These are phyloP conservation scores for Sparidentex hasta DNA, from an alignment of 2,797 vertebrate species.

Conservation along the genomic window DNA sequence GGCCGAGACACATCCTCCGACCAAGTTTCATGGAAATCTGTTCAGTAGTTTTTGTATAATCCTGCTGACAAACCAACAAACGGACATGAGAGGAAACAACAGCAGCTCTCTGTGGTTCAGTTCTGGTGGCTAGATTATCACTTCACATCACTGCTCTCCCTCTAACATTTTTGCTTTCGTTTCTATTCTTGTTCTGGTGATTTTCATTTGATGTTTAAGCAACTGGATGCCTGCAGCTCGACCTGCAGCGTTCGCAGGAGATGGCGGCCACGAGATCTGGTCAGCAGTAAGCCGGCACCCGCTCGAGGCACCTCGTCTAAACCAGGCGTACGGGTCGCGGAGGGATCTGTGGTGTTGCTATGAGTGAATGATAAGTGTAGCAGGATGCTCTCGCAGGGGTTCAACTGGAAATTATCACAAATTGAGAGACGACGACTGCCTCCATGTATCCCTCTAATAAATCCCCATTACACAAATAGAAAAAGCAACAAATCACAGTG, in stretches of 20 bases:
- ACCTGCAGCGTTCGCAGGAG: neutral
- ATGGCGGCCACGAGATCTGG: neutral
- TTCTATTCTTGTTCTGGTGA: no score
- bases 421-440: neutral
- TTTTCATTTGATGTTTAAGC: no score
- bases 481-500: constrained; percentile 29
- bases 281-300: neutral
- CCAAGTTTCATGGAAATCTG: no score
- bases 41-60: no score
- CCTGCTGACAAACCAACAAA: no score
- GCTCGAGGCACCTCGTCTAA: neutral
- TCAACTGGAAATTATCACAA: constrained; percentile 12
- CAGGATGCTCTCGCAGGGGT: neutral
- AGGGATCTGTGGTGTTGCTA: neutral
- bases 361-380: neutral
- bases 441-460: constrained; percentile 19
- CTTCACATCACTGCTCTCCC: no score
- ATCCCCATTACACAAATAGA: neutral
- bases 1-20: no score
- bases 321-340: neutral
- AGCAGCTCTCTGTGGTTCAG: neutral
- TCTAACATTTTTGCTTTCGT: no score
- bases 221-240: no score
- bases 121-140: no score
- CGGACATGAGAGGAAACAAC: no score